Conservation (phyloP, 2,113 vertebrate species). For the Rousettus leschenaultii region DNA sequence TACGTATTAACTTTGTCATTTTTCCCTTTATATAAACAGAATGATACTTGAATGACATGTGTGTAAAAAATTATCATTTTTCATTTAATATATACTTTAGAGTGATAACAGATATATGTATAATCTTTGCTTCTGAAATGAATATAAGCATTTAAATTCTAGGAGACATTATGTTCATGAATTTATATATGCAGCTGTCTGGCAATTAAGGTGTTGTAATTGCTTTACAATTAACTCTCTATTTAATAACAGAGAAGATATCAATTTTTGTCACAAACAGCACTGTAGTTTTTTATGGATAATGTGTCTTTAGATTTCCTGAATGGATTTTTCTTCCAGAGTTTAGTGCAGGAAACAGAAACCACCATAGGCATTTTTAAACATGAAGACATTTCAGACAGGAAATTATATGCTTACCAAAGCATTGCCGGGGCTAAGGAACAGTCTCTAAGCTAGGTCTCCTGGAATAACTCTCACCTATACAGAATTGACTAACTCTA, state of each 20-base stretch:
- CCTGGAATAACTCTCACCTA: background rate
- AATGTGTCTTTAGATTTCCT: background rate
- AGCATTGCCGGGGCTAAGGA: background rate
- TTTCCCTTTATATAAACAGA: background rate
- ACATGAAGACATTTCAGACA: background rate
- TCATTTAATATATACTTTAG: background rate
- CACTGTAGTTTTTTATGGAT: background rate
- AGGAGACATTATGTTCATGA: background rate
- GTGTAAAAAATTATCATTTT: background rate
- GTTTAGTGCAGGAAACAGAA: background rate
- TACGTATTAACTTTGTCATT: background rate
- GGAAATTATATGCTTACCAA: background rate
- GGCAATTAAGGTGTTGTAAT: background rate
- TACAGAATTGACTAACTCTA: background rate
- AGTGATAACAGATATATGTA: background rate
- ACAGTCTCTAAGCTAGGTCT: background rate
- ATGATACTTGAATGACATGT: background rate
- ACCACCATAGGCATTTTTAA: background rate
- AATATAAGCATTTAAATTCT: slow-evolving; percentile 25
- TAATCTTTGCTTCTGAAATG: background rate
- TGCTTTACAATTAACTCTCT: slow-evolving; percentile 17
- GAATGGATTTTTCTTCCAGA: background rate
- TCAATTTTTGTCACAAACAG: background rate
- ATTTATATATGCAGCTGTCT: background rate
- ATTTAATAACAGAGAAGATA: slow-evolving; percentile 16